Evolutionary conservation across 1,140 invertebrate species (phyloP), one percentile per base, ranked within the genome.

Genomic region (Plodia interpunctella): DNA sequence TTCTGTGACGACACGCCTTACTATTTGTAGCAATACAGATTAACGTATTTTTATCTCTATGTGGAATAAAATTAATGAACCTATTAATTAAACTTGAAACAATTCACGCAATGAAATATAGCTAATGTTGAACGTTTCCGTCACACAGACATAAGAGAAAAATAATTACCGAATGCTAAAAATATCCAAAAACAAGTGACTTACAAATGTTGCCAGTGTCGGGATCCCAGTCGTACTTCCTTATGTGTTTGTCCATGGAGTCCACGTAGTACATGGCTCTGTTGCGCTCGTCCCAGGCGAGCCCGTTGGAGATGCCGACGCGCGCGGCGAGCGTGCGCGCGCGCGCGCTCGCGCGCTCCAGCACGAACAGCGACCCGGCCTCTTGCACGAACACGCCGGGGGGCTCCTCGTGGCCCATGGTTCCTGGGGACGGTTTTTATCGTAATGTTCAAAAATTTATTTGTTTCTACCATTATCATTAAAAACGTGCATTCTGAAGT

Each of bases 231-330:
- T 97, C 94, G 68, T 94, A 97, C 38, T 91, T 91, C 49, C 92
- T 91, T n/a, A 96, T 91, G 68, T 92, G 91, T 21, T 78, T 75
- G 0, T 94, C 94, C 3, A 91, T 78, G 0, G 94, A 92, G 76
- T 96, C 95, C 9, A 95, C 95, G 74, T 95, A 96, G 77, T 95
- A 96, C 80, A 96, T 92, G 44, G 92, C 93, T 32, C 92, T 92
- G 60, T 93, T 91, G 58, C 93, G 92, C 11, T 90, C 74, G 67
- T 93, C 94, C 96, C 96, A 98, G 0, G 93, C 93, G 8, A 97
- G 80, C 0, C 97, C 96, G 78, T 97, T 98, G 20, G 95, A 95
- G 28, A 97, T 93, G 19, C 90, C 88, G 18, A 96, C 91, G 63
- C 68, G 44, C 4, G 67, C 78, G 53, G 57, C 91, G n/a, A n/a